Conservation (phyloP, 2,888 invertebrate species). For the Limnephilus marmoratus region DNA sequence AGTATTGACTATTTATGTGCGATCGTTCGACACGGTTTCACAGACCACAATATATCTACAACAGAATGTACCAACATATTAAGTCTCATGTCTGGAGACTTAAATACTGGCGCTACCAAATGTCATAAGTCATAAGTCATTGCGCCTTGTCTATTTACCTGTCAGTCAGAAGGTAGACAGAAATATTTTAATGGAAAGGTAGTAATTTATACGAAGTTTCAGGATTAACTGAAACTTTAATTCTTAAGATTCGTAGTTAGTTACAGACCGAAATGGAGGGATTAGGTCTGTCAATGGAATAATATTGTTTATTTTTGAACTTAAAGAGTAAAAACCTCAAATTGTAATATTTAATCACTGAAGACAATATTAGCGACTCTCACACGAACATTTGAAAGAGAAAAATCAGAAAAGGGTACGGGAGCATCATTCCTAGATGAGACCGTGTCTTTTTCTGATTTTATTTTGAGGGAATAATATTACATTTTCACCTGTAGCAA, state of each 20-base stretch:
- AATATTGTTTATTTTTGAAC: too few species aligned
- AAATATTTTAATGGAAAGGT: not conserved
- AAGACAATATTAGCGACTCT: too few species aligned
- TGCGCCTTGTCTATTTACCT: not conserved
- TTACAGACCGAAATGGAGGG: too few species aligned
- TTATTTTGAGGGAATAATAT: too few species aligned
- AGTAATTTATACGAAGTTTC: not conserved
- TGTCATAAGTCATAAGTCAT: not conserved
- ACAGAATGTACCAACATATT: not conserved
- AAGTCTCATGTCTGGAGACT: not conserved
- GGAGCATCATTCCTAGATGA: too few species aligned
- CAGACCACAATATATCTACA: not conserved
- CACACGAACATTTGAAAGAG: too few species aligned
- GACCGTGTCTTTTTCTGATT: too few species aligned
- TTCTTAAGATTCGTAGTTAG: not conserved
- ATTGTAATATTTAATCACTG: too few species aligned
- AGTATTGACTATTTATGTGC: slow-evolving; percentile 36
- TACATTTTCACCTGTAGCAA: too few species aligned
- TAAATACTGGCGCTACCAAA: not conserved
- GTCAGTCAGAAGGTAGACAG: not conserved
- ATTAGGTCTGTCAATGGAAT: too few species aligned
- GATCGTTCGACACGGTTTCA: slow-evolving; percentile 38
- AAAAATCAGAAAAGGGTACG: too few species aligned
- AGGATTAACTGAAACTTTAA: not conserved
- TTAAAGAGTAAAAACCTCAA: too few species aligned